phyloP scores from a whole-genome alignment of 2,113 vertebrate genomes.

The Meleagris gallopavo region DNA sequence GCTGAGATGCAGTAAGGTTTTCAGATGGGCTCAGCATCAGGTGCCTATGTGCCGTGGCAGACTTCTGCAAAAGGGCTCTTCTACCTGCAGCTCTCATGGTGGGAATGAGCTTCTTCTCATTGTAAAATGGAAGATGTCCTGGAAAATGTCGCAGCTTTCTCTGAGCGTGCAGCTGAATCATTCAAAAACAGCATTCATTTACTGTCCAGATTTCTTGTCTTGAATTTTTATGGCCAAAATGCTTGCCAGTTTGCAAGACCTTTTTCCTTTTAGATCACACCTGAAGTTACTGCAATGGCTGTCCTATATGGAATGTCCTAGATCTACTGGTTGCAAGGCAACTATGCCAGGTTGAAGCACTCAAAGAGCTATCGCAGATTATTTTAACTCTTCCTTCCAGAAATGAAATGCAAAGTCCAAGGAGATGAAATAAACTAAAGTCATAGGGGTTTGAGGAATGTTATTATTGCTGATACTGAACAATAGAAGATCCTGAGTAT shows the following conservation, averaged over 20 bases:
- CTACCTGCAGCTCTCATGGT: background rate
- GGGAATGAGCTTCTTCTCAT: background rate
- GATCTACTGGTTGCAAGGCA: background rate
- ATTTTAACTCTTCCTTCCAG: background rate
- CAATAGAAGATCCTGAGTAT: background rate
- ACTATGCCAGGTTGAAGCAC: background rate
- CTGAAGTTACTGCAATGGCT: background rate
- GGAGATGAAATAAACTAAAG: background rate
- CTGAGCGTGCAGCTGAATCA: background rate
- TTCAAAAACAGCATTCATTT: background rate
- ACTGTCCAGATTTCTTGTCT: background rate
- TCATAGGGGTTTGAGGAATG: background rate
- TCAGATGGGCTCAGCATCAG: background rate
- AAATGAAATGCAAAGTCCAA: background rate
- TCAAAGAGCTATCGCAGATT: background rate
- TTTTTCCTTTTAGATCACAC: background rate
- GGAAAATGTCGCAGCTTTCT: background rate
- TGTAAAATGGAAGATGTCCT: background rate
- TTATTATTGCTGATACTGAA: background rate
- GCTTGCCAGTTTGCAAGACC: background rate
- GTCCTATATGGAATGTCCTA: background rate
- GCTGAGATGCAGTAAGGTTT: background rate
- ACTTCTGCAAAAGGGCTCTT: background rate
- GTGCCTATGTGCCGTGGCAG: background rate
- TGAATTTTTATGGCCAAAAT: background rate